These are phyloP conservation scores for Gobio gobio DNA, from an alignment of 2,113 vertebrate species.

Conservation along the genomic window DNA sequence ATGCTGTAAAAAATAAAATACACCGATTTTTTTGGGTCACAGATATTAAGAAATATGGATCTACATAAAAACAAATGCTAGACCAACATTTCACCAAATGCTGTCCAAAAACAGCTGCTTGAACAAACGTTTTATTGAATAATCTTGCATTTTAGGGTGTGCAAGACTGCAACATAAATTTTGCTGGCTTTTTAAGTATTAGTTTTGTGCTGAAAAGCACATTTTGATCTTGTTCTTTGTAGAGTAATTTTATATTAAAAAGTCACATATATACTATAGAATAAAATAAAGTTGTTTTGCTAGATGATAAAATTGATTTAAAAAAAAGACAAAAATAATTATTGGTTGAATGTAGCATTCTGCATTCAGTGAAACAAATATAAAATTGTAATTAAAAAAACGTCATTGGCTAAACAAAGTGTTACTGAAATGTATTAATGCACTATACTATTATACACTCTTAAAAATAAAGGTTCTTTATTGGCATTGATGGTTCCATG, in stretches of 20 bases:
- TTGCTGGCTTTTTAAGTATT: neutral
- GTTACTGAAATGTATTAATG: too few species aligned
- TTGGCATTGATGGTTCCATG: too few species aligned
- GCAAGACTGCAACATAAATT: neutral
- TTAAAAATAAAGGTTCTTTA: too few species aligned
- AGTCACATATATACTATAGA: neutral
- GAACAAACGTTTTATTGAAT: neutral
- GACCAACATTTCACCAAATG: neutral
- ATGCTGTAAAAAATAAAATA: too few species aligned
- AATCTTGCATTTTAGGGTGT: neutral
- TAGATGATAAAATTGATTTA: too few species aligned
- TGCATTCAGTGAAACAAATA: too few species aligned
- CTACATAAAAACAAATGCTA: neutral
- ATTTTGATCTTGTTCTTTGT: neutral
- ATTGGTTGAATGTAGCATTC: too few species aligned
- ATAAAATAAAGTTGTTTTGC: too few species aligned
- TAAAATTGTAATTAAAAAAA: too few species aligned
- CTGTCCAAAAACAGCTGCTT: neutral
- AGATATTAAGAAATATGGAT: neutral
- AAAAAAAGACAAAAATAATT: too few species aligned
- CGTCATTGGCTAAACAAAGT: neutral
- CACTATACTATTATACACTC: too few species aligned
- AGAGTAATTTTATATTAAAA: too few species aligned
- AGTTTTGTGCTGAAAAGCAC: neutral
- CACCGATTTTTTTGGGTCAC: neutral